These are phyloP conservation scores for Eleutherodactylus coqui DNA, from an alignment of 2,797 vertebrate genomes.

Conservation along the genomic window DNA sequence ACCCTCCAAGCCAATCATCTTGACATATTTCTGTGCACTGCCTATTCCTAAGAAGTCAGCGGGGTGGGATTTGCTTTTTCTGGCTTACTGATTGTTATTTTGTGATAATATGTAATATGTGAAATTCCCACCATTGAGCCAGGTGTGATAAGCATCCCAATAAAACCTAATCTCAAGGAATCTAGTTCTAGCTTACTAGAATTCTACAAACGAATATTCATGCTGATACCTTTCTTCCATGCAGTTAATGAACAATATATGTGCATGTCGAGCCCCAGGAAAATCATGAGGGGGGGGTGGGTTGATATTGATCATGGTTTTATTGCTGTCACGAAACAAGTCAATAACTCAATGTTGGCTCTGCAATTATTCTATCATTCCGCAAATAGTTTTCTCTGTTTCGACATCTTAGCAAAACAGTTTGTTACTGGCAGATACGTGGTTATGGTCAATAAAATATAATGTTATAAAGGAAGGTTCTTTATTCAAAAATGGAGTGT, in stretches of 20 bases:
- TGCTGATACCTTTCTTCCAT: conserved; percentile 24
- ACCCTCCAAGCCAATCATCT: background rate
- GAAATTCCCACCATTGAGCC: too few species aligned
- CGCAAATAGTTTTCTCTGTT: background rate
- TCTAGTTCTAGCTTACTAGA: background rate
- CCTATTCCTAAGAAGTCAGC: background rate
- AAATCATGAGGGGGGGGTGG: conserved; percentile 3
- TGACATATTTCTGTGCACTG: background rate
- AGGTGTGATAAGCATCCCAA: background rate
- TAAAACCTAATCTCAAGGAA: background rate
- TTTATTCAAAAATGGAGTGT: background rate
- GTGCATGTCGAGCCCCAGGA: background rate
- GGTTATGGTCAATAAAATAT: background rate
- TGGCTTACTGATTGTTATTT: background rate
- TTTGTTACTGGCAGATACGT: background rate
- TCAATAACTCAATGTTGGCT: background rate
- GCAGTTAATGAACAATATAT: conserved; percentile 43
- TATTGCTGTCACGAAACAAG: conserved; percentile 5
- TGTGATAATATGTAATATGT: background rate
- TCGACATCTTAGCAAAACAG: background rate
- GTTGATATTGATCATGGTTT: background rate
- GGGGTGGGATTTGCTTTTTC: background rate
- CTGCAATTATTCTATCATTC: conserved; percentile 26
- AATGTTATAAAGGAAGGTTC: background rate
- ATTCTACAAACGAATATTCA: background rate